Base-by-base conservation (phyloP, 2,113 vertebrate genomes). In the Cavia porcellus region DNA sequence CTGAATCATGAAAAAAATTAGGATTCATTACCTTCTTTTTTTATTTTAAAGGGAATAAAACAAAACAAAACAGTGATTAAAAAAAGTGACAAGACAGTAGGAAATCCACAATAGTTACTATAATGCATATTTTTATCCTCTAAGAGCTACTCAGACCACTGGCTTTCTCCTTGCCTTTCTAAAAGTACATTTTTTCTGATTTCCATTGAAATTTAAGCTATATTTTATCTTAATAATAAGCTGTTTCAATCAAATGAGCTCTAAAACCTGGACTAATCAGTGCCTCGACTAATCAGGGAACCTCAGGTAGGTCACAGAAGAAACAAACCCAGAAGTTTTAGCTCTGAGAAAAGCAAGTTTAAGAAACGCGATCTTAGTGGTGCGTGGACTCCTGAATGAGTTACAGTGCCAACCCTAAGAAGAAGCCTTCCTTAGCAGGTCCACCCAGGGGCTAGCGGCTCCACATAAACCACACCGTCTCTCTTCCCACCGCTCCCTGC, bases 1-100 rank as follows among this genome's bases (percentile, higher is more conserved):
- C 99, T 99, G 93, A 85, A 96, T 70, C 86, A 92, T 93, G 97
- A 70, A 47, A 70, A 92, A 42, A 57, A 5, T 45, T 61, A 97
- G 28, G 42, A 68, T 81, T 84, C 75, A 14, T 81, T 84, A n/a
- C 14, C 62, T 91, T 96, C 66, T 62, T 57, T 57, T 57, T 57
- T 57, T 19, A 57, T 57, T 57, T 57, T 57, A 57, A 57, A 57
- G 55, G 55, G 55, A 57, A 57, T 19, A 57, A 57, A 57, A 57
- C 55, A 55, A 17, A 55, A 55, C 55, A 57, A 57, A 55, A 55
- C 55, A 55, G 55, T 55, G 55, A 55, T 15, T 57, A 57, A 57
- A 57, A 57, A 57, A 57, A 57, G 55, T 57, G 17, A 20, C 20
- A 57, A 57, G 55, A 57, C 55, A 57, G 55, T 57, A 57, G 55